phyloP scores from a whole-genome alignment of 2,888 invertebrate species.

The Diarsia brunnea region DNA sequence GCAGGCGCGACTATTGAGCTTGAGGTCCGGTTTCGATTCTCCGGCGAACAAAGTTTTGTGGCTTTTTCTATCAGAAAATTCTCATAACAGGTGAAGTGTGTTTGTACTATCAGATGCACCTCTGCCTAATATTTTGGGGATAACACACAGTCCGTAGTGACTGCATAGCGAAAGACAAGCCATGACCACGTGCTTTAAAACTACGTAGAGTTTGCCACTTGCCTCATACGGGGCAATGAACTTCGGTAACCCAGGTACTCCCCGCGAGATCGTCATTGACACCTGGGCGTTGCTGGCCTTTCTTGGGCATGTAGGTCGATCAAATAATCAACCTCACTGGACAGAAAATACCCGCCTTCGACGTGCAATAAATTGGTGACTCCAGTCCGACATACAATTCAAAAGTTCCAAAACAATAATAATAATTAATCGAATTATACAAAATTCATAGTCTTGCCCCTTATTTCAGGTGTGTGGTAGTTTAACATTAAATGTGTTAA shows the following conservation, averaged over 20 bases:
- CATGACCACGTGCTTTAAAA: background rate
- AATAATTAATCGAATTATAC: background rate
- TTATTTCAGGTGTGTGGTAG: background rate
- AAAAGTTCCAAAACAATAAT: background rate
- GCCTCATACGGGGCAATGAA: background rate
- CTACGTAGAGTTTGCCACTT: background rate
- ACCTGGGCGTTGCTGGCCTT: background rate
- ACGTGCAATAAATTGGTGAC: background rate
- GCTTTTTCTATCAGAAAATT: background rate
- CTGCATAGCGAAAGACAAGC: background rate
- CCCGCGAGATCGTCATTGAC: background rate
- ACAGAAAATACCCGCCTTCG: background rate
- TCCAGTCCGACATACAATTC: background rate
- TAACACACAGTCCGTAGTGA: background rate
- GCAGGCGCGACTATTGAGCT: background rate
- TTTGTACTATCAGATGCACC: too few relatives aligned
- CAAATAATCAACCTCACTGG: too few relatives aligned
- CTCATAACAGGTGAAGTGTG: background rate
- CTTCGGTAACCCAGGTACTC: background rate
- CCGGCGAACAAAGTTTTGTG: background rate
- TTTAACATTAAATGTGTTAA: constrained; percentile 21
- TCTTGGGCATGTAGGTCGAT: background rate
- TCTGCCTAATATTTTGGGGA: background rate
- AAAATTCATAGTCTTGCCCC: background rate
- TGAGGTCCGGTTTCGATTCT: background rate